Percentiles rank a stretch among this genome's conserved stretches.
Conservation (phyloP, 35 echinoderm and acorn worm genomes). For the Heliocidaris tuberculata region DNA sequence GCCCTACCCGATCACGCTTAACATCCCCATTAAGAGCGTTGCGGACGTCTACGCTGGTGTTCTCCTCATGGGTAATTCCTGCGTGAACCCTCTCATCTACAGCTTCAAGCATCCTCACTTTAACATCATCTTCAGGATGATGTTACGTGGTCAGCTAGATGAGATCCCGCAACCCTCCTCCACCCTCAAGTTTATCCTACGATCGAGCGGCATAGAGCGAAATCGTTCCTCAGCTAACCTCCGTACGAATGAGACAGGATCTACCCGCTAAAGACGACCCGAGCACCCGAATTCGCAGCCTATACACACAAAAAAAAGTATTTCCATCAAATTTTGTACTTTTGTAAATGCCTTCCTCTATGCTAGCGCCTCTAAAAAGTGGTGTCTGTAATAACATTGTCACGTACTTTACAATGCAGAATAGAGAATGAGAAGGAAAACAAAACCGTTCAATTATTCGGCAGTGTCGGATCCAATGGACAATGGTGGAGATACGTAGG, state of each 20-base stretch:
- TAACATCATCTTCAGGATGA: slow-evolving; percentile 15
- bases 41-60: slow-evolving; percentile 30
- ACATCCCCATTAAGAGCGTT: not conserved
- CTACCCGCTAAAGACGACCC: not conserved
- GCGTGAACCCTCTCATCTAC: slow-evolving; percentile 65
- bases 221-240: not conserved
- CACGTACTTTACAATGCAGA: too few species aligned
- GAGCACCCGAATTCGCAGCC: not conserved
- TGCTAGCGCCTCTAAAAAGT: too few species aligned
- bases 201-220: not conserved
- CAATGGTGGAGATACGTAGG: too few species aligned
- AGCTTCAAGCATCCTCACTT: slow-evolving; percentile 62
- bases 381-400: too few species aligned
- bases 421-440: too few species aligned
- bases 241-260: slow-evolving; percentile 21
- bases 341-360: too few species aligned
- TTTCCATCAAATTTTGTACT: too few species aligned
- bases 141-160: not conserved
- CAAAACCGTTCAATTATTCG: too few species aligned
- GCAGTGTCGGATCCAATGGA: too few species aligned
- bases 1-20: slow-evolving; percentile 42
- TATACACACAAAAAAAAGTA: too few species aligned
- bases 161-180: slow-evolving; percentile 34
- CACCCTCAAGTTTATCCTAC: not conserved
- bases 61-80: slow-evolving; percentile 53